These are phyloP conservation scores for Pachypanchax playfairii DNA, from an alignment of 2,113 vertebrate species.

Conservation along the genomic window DNA sequence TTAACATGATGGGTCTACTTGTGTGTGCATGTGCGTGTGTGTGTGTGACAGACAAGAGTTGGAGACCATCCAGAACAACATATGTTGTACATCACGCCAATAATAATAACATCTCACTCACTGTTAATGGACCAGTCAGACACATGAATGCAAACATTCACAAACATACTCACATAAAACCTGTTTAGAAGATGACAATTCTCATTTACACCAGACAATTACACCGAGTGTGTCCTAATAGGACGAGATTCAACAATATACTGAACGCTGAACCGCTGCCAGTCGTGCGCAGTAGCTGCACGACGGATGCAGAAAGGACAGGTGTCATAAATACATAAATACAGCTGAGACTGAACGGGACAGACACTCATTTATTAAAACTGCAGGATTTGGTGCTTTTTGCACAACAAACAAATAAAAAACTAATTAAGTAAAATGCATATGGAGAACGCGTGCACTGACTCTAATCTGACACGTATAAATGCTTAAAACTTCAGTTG, in stretches of 20 bases:
- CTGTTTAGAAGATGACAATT: slow-evolving; percentile 22
- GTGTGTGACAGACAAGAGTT: slow-evolving; percentile 43
- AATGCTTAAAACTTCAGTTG: too few species aligned
- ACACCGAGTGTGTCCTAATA: not conserved
- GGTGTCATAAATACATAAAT: slow-evolving; percentile 16
- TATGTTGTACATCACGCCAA: slow-evolving; percentile 77
- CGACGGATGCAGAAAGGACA: slow-evolving; percentile 27
- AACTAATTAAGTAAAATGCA: not conserved
- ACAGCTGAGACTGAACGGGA: slow-evolving; percentile 12
- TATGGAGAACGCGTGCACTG: not conserved
- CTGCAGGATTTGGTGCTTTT: not conserved
- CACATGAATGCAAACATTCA: slow-evolving; percentile 13
- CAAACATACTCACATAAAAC: slow-evolving; percentile 36
- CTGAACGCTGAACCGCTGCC: slow-evolving; percentile 3
- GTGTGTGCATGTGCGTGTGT: slow-evolving; percentile 2
- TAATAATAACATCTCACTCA: slow-evolving; percentile 69
- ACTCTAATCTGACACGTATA: not conserved
- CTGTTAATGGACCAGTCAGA: slow-evolving; percentile 62
- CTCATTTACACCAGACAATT: slow-evolving; percentile 13
- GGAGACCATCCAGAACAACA: slow-evolving; percentile 77
- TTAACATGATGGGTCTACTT: slow-evolving; percentile 47
- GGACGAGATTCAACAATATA: slow-evolving; percentile 24
- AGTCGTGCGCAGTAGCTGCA: slow-evolving; percentile 5
- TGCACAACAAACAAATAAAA: slow-evolving; percentile 8
- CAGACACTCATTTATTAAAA: slow-evolving; percentile 6